Evolutionary conservation across 1,140 invertebrate genomes (phyloP), one percentile per base, ranked within the genome.

Genomic region (Riptortus pedestris): DNA sequence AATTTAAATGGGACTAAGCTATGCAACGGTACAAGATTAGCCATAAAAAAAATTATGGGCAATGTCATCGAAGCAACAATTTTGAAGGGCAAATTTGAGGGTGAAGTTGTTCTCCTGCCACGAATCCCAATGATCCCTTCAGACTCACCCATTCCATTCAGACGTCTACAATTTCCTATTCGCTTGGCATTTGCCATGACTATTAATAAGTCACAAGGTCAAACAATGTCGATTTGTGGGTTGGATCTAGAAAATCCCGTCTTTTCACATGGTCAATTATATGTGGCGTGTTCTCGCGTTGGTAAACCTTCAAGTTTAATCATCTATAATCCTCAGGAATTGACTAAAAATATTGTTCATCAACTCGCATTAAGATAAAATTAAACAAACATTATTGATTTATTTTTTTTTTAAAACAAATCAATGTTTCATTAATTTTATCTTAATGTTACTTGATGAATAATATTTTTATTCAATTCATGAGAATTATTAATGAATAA

Each of bases 121-220:
- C 24, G 62, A 20, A 68, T 68, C 16, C 61, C 58, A 31, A 59
- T 68, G 28, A 64, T 64, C 28, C 65, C 65, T 20, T 57, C 61
- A 29, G 65, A 66, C 52, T 7, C 31, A 5, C 65, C 67, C 1
- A 62, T 68, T 38, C 3, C 64, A 22, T 66, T 68, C 45, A 66
- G 65, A 59, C 2, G 67, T 28, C 20, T 63, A 29, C 69, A 75
- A 58, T 75, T 78, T 68, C 71, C 72, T 20, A 48, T 75, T 2
- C 62, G 62, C 66, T 57, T 78, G 0, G 73, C 76, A 14, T 81
- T 79, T 70, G 71, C 72, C 0, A 73, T 79, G 66, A 76, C 73
- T 2, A 74, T 77, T 24, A 78, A 77, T 65, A 79, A 80, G 28
- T 29, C 67, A 18, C 70, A 71, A 51, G 69, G 69, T 4, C 70